These are phyloP conservation scores for Andinoacara biseriatus DNA, from an alignment of 2,113 vertebrate species.

Conservation along the genomic window DNA sequence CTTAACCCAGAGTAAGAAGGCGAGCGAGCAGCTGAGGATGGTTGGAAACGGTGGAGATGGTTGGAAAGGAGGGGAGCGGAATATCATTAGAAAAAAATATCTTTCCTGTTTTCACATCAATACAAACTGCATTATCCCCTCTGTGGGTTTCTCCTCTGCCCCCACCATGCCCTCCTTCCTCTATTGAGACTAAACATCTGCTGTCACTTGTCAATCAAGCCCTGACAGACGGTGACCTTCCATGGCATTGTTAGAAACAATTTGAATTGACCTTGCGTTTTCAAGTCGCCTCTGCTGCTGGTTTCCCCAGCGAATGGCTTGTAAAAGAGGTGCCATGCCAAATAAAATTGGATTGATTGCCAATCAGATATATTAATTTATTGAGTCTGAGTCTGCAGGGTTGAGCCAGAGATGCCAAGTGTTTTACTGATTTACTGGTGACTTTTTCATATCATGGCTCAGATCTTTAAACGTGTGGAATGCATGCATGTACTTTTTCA, in stretches of 20 bases:
- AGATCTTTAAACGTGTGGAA: slow-evolving; percentile 11
- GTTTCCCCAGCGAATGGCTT: slow-evolving; percentile 56
- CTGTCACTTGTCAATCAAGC: slow-evolving; percentile 79
- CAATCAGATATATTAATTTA: slow-evolving; percentile 63
- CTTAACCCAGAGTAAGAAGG: slow-evolving; percentile 37
- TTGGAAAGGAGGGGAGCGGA: neutral
- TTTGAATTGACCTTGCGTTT: slow-evolving; percentile 70
- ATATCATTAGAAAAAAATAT: slow-evolving; percentile 38
- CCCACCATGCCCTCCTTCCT: slow-evolving; percentile 1
- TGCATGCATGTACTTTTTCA: neutral
- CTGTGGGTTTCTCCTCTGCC: slow-evolving; percentile 29
- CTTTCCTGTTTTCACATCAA: slow-evolving; percentile 59
- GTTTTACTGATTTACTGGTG: neutral
- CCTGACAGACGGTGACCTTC: slow-evolving; percentile 75
- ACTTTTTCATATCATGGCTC: neutral
- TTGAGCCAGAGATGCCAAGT: neutral
- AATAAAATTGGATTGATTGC: slow-evolving; percentile 69
- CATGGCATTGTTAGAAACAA: slow-evolving; percentile 62
- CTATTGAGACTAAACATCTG: slow-evolving; percentile 47
- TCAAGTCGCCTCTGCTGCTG: slow-evolving; percentile 60
- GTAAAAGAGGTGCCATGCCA: slow-evolving; percentile 60
- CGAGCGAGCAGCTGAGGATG: slow-evolving; percentile 16
- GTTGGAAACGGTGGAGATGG: neutral
- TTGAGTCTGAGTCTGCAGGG: slow-evolving; percentile 23
- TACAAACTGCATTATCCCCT: slow-evolving; percentile 70